A percentile compares a stretch with the other conserved stretches of the same genome.
These are phyloP conservation scores for Tokudaia tokunoshimensis DNA, from an alignment of 2,797 vertebrate species.

Conservation along the genomic window DNA sequence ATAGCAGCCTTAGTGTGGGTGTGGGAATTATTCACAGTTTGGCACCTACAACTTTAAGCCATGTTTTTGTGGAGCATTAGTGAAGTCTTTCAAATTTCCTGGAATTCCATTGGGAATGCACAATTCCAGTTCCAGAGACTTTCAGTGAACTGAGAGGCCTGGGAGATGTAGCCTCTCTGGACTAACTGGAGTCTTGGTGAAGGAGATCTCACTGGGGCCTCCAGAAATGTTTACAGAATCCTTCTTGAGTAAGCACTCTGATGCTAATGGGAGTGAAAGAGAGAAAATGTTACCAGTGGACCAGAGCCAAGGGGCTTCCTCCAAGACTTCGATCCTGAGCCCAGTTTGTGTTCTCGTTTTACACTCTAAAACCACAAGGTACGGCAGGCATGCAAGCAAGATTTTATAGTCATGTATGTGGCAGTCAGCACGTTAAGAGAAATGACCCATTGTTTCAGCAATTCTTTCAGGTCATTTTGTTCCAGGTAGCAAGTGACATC, in stretches of 20 bases:
- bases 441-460: not conserved
- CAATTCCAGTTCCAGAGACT: not conserved
- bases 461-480: not conserved
- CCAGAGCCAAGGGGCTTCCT: not conserved
- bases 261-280: not conserved
- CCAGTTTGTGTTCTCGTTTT: not conserved
- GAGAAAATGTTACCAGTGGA: not conserved
- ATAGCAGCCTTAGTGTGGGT: not conserved
- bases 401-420: not conserved
- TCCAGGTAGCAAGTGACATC: not conserved
- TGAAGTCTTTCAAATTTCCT: not conserved
- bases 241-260: too few relatives aligned
- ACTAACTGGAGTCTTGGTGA: not conserved
- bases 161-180: not conserved
- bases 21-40: not conserved
- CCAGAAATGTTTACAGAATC: not conserved
- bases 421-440: not conserved
- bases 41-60: not conserved
- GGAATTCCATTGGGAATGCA: too few relatives aligned
- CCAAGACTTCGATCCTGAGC: not conserved
- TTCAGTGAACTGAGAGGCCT: not conserved
- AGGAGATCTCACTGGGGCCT: not conserved
- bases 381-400: not conserved
- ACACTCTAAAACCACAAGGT: not conserved
- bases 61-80: not conserved